These are phyloP conservation scores for Morone saxatilis DNA, from an alignment of 2,113 vertebrate species.

Conservation along the genomic window DNA sequence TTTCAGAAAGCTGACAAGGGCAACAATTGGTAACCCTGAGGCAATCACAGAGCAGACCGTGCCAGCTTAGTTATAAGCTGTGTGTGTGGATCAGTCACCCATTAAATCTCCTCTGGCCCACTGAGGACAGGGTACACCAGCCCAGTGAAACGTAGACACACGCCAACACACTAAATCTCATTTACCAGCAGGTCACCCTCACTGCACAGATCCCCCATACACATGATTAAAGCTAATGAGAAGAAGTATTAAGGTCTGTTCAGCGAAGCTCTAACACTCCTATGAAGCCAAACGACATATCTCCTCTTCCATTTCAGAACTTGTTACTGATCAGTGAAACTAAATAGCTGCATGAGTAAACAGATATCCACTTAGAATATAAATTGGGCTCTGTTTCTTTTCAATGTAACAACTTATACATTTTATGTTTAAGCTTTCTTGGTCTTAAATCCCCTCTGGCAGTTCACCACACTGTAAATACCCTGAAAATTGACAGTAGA, in stretches of 20 bases:
- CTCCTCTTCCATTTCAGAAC: slow-evolving; percentile 34
- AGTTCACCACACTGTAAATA: slow-evolving; percentile 9
- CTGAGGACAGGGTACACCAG: slow-evolving; percentile 1
- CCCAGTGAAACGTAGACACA: slow-evolving; percentile 4
- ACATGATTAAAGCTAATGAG: slow-evolving; percentile 59
- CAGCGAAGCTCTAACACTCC: slow-evolving; percentile 9
- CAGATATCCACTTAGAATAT: not conserved
- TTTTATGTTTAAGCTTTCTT: not conserved
- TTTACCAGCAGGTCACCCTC: slow-evolving; percentile 60
- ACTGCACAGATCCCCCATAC: slow-evolving; percentile 25
- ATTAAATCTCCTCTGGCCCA: slow-evolving; percentile 37
- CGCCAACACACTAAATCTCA: slow-evolving; percentile 32
- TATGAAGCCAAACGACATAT: slow-evolving; percentile 3
- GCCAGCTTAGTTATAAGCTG: slow-evolving; percentile 36
- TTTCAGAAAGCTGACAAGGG: slow-evolving; percentile 21
- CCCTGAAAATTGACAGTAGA: not conserved
- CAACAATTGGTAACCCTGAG: slow-evolving; percentile 23
- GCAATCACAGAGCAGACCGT: not conserved
- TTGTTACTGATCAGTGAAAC: slow-evolving; percentile 29
- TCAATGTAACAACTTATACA: not conserved
- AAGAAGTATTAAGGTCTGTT: slow-evolving; percentile 21
- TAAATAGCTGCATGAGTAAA: slow-evolving; percentile 26
- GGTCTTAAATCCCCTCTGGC: not conserved
- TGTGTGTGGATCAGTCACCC: slow-evolving; percentile 32
- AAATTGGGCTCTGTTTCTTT: not conserved